A percentile compares a stretch with the other conserved stretches of the same genome.
These are phyloP conservation scores for Ctenodactylus gundi DNA, from an alignment of 2,113 vertebrate genomes.

Conservation along the genomic window DNA sequence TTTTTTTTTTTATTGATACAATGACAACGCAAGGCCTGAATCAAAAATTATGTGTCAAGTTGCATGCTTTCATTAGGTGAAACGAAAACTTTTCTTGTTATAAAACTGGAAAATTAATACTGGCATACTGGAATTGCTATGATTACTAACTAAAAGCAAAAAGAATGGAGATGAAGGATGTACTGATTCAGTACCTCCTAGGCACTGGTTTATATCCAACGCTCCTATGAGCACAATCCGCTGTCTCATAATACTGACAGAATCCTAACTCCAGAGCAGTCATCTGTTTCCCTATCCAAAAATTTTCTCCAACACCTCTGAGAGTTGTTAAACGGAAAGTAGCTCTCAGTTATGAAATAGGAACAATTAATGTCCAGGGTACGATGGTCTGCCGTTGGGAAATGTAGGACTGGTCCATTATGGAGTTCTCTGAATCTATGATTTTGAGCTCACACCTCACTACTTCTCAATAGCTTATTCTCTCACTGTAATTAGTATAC, in stretches of 20 bases:
- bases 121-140: neutral
- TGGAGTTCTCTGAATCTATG: neutral
- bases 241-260: neutral
- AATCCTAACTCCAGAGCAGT: neutral
- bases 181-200: neutral
- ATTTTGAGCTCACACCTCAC: neutral
- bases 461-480: neutral
- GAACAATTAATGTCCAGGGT: neutral
- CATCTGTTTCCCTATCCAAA: neutral
- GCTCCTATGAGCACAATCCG: neutral
- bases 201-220: neutral
- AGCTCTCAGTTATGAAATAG: neutral
- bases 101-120: neutral
- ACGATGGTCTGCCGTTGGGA: too few relatives aligned
- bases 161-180: neutral
- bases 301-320: neutral
- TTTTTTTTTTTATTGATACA: neutral
- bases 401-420: fast-evolving
- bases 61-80: neutral
- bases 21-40: neutral
- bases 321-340: neutral
- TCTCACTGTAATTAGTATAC: neutral
- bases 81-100: neutral
- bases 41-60: neutral
- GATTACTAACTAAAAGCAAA: neutral